Percentiles rank a stretch among this genome's conserved stretches.
phyloP scores from a whole-genome alignment of 2,797 vertebrate genomes.

The Nasua narica region DNA sequence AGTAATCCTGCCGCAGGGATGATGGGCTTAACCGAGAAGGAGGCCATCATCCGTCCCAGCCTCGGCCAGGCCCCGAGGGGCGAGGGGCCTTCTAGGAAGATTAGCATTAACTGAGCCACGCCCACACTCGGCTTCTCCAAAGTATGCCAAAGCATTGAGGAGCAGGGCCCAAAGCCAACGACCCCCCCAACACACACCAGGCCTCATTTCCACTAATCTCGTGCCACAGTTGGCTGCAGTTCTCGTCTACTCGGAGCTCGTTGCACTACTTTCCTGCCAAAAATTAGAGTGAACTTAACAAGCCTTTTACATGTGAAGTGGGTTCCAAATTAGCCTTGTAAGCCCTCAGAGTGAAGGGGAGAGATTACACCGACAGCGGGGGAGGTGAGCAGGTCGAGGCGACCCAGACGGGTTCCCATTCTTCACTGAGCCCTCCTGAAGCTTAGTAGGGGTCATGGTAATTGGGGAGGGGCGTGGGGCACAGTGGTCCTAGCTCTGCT shows the following conservation, averaged over 20 bases:
- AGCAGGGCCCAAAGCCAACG: not conserved
- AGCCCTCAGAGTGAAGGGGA: not conserved
- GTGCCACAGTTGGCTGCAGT: not conserved
- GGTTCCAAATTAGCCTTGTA: not conserved
- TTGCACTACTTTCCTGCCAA: not conserved
- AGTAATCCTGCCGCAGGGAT: not conserved
- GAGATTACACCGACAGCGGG: not conserved
- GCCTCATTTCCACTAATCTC: not conserved
- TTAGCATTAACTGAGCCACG: not conserved
- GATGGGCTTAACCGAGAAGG: not conserved
- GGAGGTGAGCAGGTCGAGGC: not conserved
- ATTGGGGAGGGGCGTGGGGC: not conserved
- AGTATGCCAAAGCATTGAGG: not conserved
- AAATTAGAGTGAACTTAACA: not conserved
- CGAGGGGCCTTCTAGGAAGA: not conserved
- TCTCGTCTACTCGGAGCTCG: not conserved
- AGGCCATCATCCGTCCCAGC: not conserved
- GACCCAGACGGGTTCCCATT: not conserved
- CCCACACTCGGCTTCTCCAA: not conserved
- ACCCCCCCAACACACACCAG: not conserved
- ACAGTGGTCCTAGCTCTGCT: not conserved
- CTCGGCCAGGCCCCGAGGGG: not conserved
- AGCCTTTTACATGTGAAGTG: constrained; percentile 5
- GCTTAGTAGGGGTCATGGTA: not conserved
- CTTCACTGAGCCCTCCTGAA: not conserved